Evolutionary conservation across 2,113 vertebrate species (phyloP).

Genomic region (Oncorhynchus nerka): DNA sequence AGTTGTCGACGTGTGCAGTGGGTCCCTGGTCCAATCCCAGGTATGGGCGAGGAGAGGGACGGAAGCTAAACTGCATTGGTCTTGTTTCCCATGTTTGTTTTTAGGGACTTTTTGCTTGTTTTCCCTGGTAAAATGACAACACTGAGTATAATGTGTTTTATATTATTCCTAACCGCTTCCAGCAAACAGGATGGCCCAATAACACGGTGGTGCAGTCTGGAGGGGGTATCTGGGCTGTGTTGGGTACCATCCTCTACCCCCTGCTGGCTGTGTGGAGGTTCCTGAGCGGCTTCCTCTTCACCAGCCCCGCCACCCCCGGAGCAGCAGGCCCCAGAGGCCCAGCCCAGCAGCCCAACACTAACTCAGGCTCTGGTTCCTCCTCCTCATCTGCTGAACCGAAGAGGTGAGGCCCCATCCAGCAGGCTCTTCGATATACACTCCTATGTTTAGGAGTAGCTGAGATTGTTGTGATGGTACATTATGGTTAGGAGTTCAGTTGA

Average conservation of each 20-base stretch:
- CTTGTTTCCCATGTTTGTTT: too few relatives aligned
- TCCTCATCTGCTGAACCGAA: slow-evolving; percentile 72
- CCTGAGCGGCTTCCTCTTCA: slow-evolving; percentile 87
- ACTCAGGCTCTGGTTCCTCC: neutral
- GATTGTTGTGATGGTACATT: neutral
- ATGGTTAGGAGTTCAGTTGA: neutral
- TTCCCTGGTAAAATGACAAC: too few relatives aligned
- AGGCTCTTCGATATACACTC: too few relatives aligned
- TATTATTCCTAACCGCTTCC: neutral
- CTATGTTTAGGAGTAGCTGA: neutral
- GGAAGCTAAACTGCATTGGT: neutral
- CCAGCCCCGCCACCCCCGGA: slow-evolving; percentile 72
- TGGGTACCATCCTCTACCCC: slow-evolving; percentile 89
- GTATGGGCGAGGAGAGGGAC: too few relatives aligned
- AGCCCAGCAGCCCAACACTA: slow-evolving; percentile 49
- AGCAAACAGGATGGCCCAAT: slow-evolving; percentile 79
- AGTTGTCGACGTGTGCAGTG: too few relatives aligned
- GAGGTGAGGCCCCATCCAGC: slow-evolving; percentile 70
- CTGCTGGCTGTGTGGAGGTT: slow-evolving; percentile 92
- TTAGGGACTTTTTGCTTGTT: too few relatives aligned
- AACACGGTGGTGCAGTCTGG: slow-evolving; percentile 78
- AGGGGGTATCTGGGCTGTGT: slow-evolving; percentile 82
- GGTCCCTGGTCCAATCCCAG: too few relatives aligned
- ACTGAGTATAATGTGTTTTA: too few relatives aligned
- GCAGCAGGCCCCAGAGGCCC: slow-evolving; percentile 46